Conservation (phyloP, 2,113 vertebrate genomes). For the Brachyhypopomus gauderio region DNA sequence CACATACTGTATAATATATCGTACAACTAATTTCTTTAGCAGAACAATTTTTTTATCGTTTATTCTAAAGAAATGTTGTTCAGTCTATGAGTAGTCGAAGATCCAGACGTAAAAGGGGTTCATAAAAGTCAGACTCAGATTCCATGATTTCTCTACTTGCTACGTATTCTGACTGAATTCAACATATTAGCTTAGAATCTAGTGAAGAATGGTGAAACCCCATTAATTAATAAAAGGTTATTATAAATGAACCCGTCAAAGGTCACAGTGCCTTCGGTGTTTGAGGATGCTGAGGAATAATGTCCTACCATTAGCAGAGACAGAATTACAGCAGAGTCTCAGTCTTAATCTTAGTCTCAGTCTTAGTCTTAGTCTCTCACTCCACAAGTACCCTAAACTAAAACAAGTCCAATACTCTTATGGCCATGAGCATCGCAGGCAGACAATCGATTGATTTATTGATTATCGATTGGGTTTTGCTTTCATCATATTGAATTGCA, state of each 20-base stretch:
- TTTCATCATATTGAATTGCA: too few species aligned
- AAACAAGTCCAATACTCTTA: too few species aligned
- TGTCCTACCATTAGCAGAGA: neutral
- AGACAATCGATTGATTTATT: too few species aligned
- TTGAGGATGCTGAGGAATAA: conserved; percentile 2
- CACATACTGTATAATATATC: too few species aligned
- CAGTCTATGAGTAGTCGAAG: neutral
- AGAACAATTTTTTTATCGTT: neutral
- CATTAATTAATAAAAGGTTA: conserved; percentile 12
- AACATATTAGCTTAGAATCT: neutral
- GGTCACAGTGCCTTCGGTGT: neutral
- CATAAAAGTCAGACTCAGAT: neutral
- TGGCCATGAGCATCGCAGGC: too few species aligned
- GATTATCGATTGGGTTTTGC: too few species aligned
- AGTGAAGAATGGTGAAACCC: neutral
- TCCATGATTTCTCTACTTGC: neutral
- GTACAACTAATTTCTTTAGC: neutral
- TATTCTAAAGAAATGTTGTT: neutral
- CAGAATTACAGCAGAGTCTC: neutral
- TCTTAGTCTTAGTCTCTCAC: too few species aligned
- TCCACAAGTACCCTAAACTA: too few species aligned
- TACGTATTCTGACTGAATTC: neutral
- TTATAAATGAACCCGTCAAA: conserved; percentile 7
- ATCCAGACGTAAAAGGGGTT: neutral
- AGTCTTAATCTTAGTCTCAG: too few species aligned